Conservation (phyloP, 2,113 vertebrate species). For the Drymodes brunneopygia region DNA sequence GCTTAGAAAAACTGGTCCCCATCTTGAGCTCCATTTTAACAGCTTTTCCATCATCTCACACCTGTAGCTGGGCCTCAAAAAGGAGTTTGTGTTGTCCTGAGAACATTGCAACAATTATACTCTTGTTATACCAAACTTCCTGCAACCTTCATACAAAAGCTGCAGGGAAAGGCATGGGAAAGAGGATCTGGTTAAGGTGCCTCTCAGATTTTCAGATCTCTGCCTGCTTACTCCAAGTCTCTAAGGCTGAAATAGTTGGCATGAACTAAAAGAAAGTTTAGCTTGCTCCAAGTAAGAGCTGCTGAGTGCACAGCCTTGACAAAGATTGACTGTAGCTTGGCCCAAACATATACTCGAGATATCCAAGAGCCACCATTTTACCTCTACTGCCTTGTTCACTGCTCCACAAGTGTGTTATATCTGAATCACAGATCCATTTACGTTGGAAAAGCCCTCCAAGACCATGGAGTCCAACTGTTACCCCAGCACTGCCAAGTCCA, state of each 20-base stretch:
- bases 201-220: not conserved
- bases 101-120: not conserved
- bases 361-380: not conserved
- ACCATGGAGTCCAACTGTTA: no score
- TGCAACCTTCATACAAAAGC: not conserved
- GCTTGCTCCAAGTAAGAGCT: not conserved
- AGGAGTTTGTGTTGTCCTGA: not conserved
- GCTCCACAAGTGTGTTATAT: not conserved
- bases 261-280: not conserved
- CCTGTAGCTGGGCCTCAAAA: accelerated
- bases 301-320: not conserved
- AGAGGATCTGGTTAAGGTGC: not conserved
- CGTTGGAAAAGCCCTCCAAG: not conserved
- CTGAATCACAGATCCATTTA: not conserved
- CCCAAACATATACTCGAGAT: not conserved
- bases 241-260: not conserved
- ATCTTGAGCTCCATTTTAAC: not conserved
- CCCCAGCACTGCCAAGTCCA: not conserved
- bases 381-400: not conserved
- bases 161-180: not conserved
- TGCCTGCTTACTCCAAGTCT: not conserved
- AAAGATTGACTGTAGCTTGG: not conserved
- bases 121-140: not conserved
- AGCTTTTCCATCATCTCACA: not conserved
- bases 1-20: not conserved